Evolutionary conservation across 2,888 invertebrate species (phyloP).

Genomic region (Drosophila aldrichi): DNA sequence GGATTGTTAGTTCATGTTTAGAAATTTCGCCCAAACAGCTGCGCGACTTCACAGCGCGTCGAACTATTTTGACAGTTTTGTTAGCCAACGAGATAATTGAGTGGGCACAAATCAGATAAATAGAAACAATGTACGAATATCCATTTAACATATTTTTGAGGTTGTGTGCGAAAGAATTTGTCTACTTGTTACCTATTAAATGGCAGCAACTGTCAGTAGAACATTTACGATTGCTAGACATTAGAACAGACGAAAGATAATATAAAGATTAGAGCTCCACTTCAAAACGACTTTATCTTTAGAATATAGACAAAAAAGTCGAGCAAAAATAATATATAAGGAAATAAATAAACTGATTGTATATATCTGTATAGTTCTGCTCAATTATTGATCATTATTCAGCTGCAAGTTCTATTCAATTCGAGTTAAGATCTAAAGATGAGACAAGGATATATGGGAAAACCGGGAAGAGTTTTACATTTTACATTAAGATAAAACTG

Average conservation of each 20-base stretch:
- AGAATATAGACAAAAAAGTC: too few species aligned
- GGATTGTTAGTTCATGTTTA: neutral
- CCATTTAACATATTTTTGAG: neutral
- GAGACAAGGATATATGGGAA: neutral
- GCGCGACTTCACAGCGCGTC: slow-evolving; percentile 29
- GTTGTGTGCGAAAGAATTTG: too few species aligned
- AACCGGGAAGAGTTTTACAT: neutral
- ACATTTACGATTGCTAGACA: neutral
- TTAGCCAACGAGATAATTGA: slow-evolving; percentile 30
- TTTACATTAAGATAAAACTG: neutral
- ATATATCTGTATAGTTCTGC: too few species aligned
- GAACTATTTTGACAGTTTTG: slow-evolving; percentile 49
- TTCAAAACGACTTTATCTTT: too few species aligned
- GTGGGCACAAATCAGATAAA: slow-evolving; percentile 17
- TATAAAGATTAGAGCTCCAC: too few species aligned
- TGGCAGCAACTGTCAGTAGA: neutral
- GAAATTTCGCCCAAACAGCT: slow-evolving; percentile 43
- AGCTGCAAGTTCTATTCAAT: neutral
- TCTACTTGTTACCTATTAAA: too few species aligned
- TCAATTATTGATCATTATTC: neutral
- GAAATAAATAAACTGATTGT: neutral
- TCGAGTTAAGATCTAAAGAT: neutral
- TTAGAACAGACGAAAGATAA: too few species aligned
- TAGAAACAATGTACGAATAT: neutral
- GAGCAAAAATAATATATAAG: neutral